These are phyloP conservation scores for Ectobius pallidus DNA, from an alignment of 2,888 invertebrate species.

Conservation along the genomic window DNA sequence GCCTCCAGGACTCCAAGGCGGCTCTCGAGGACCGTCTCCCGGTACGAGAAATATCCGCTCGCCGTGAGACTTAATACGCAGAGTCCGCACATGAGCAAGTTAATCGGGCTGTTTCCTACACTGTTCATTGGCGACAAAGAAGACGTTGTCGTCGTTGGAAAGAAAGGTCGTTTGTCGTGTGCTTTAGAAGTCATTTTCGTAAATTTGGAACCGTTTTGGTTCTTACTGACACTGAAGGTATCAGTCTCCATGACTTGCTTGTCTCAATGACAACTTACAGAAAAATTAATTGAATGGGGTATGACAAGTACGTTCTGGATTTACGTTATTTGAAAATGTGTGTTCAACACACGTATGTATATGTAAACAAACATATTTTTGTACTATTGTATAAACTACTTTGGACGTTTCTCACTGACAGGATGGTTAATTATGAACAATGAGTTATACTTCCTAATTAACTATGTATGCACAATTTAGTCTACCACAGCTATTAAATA, in stretches of 20 bases:
- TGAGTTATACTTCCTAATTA: background rate
- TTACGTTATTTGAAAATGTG: background rate
- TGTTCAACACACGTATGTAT: background rate
- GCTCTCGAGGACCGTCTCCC: constrained; percentile 61
- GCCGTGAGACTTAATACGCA: constrained; percentile 68
- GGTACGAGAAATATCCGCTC: constrained; percentile 66
- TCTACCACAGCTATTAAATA: background rate
- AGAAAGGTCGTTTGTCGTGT: background rate
- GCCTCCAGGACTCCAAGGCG: constrained; percentile 62
- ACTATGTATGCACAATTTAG: background rate
- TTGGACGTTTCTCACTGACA: constrained; percentile 5
- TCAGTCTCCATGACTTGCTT: constrained; percentile 33
- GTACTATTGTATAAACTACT: background rate
- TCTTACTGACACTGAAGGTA: constrained; percentile 22
- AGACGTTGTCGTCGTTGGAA: background rate
- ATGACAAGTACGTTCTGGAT: no score
- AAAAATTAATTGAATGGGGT: background rate
- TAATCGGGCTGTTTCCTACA: background rate
- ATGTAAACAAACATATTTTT: background rate
- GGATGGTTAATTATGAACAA: background rate
- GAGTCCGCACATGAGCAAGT: constrained; percentile 64
- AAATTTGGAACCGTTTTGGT: constrained; percentile 23
- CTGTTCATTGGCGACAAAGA: background rate
- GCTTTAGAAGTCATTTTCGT: constrained; percentile 13
- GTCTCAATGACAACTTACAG: background rate